Evolutionary conservation across 2,797 vertebrate species (phyloP), one percentile per base, ranked within the genome.

Genomic region (Oryzias dopingdopingensis): DNA sequence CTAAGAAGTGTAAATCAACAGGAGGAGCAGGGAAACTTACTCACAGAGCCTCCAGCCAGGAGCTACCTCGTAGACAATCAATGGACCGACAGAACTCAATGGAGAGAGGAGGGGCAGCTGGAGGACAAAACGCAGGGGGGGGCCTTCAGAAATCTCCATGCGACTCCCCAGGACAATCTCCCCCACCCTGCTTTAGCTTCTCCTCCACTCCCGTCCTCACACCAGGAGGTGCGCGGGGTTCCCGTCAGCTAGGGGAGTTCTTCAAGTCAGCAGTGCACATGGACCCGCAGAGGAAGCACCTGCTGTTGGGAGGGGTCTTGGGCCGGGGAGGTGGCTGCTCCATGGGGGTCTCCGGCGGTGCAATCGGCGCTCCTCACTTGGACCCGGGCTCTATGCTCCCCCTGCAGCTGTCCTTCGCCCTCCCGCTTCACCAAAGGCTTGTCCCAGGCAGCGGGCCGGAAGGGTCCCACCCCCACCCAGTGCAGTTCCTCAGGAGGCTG

Each of bases 401-500:
- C 20, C 81, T 89, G 51, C 80, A 85, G 4, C 77, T 91, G 44
- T 83, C 89, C 17, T 78, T 87, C 52, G 67, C 88, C 66, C 85
- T 89, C 5, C 87, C 86, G 4, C 85, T 91, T 14, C 87, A 87
- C 52, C 93, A 95, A 55, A 85, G 95, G 4, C 92, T 94, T 2
- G 79, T 90, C 45, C 90, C 94, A 3, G 93, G 93, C 0, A 89
- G 93, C 14, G 89, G 92, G 22, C 86, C 87, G 0, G 85, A 86
- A 6, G 78, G 74, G 15, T 0, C 43, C 48, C 80, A 83, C 70
- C 50, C 87, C 23, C 86, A 87, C 66, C 95, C 96, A 0, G 95
- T 99, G 67, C 96, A 98, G 88, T 98, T 99, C 82, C 87, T 98
- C 70, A 91, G 96, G 79, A 93, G 97, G 88, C 93, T 98, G 64